These are phyloP conservation scores for Leptopterna dolabrata DNA, from an alignment of 2,888 invertebrate species.

Conservation along the genomic window DNA sequence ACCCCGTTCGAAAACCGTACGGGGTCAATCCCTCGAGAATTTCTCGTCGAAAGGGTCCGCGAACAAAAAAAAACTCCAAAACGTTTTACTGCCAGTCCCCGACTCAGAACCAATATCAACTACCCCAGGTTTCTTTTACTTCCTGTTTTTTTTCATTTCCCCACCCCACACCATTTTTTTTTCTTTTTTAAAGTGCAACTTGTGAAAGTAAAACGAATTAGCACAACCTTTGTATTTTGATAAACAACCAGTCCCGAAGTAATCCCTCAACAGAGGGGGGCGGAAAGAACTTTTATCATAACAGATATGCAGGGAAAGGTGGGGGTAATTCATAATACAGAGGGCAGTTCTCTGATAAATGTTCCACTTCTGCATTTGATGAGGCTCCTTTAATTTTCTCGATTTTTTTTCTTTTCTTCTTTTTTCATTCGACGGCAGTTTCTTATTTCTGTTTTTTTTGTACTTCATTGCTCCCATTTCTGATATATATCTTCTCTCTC, in stretches of 20 bases:
- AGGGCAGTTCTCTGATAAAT: conserved; percentile 34
- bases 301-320: not conserved
- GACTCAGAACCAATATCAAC: not conserved
- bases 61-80: not conserved
- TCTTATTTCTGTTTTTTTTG: conserved; percentile 5
- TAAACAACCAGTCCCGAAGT: conserved; percentile 28
- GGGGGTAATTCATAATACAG: conserved; percentile 13
- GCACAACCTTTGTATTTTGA: conserved; percentile 17
- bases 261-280: conserved; percentile 5
- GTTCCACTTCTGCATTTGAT: conserved; percentile 29
- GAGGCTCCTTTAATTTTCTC: not conserved
- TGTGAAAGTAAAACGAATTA: conserved; percentile 41
- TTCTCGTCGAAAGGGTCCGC: not conserved
- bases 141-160: not conserved
- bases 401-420: not conserved
- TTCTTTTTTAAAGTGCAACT: not conserved
- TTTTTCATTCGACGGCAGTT: not conserved
- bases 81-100: not conserved
- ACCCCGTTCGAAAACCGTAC: not conserved
- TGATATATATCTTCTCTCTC: not conserved
- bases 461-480: not conserved
- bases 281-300: not conserved
- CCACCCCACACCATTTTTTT: not conserved
- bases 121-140: not conserved
- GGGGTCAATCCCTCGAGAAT: not conserved